Percentiles rank a stretch among this genome's conserved stretches.
Evolutionary conservation across 2,888 invertebrate species (phyloP).

Genomic region (Drosophila anomalata): DNA sequence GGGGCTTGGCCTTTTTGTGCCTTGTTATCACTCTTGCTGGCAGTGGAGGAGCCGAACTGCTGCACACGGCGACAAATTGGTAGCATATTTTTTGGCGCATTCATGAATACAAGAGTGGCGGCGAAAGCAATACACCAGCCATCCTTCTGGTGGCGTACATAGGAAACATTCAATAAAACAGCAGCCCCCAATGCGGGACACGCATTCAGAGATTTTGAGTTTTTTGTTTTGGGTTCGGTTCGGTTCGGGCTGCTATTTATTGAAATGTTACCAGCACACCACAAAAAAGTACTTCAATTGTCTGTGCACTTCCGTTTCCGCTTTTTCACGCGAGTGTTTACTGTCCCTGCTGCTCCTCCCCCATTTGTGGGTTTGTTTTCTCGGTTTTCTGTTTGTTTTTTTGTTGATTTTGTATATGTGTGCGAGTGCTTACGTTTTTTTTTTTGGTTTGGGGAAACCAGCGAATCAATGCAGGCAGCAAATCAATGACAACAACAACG

Average conservation of each 20-base stretch:
- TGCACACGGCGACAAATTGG: slow-evolving; percentile 77
- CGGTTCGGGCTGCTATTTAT: slow-evolving; percentile 58
- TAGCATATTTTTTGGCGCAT: slow-evolving; percentile 77
- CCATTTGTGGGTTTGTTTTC: slow-evolving; percentile 16
- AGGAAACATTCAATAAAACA: slow-evolving; percentile 79
- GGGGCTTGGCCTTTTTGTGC: slow-evolving; percentile 4
- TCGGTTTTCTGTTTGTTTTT: slow-evolving; percentile 22
- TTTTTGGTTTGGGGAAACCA: slow-evolving; percentile 47
- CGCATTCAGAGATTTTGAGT: slow-evolving; percentile 25
- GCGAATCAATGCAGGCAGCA: slow-evolving; percentile 71
- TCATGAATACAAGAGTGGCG: slow-evolving; percentile 72
- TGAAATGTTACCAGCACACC: slow-evolving; percentile 72
- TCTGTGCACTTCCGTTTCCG: slow-evolving; percentile 78
- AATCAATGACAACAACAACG: slow-evolving; percentile 71
- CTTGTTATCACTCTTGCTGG: slow-evolving; percentile 27
- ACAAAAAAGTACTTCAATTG: slow-evolving; percentile 76
- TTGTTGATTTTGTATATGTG: slow-evolving; percentile 17
- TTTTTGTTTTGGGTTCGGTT: slow-evolving; percentile 26
- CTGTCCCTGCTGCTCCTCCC: slow-evolving; percentile 18
- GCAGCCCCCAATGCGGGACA: slow-evolving; percentile 38
- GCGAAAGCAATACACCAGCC: slow-evolving; percentile 45
- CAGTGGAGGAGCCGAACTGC: slow-evolving; percentile 18
- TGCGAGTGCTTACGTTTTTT: background rate
- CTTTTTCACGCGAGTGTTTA: slow-evolving; percentile 53
- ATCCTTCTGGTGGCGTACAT: slow-evolving; percentile 53